Base-by-base conservation (phyloP, 2,113 vertebrate genomes). In the Falco punctatus region DNA sequence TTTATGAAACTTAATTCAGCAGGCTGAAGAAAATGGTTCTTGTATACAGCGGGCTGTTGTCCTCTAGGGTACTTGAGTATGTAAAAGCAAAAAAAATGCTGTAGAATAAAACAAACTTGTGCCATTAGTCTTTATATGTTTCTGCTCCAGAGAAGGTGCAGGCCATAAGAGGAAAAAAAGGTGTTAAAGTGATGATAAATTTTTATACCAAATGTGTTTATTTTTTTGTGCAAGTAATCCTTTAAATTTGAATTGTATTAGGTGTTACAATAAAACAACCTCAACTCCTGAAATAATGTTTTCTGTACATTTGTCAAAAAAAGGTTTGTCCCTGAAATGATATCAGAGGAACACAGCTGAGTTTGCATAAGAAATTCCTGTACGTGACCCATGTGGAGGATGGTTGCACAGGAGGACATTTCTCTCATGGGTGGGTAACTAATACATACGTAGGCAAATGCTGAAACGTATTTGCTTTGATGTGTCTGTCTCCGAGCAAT, bases 151-250 rank as follows among this genome's bases (percentile, higher is more conserved):
- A 98, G 77, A 97, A 98, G 97, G 97, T 26, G 93, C 98, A 98
- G 97, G 93, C 97, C 95, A 90, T 97, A 97, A 89, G 90, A 97
- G 94, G 73, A 95, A 81, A 59, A 92, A 85, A 94, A 96, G 95
- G 98, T 98, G 97, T 98, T 98, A 98, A 99, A 99, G 98, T 98
- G 98, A 98, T 96, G 94, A 98, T 98, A 98, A 98, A 98, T 98
- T 98, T 98, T 99, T 99, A 98, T 98, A 98, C 98, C 98, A 98
- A 98, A 98, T 98, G 98, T 98, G 98, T 98, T 98, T 98, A 98
- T 98, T 98, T 98, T 98, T 98, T 97, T 98, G 98, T 98, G 98
- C 98, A 97, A 98, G 98, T 98, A 98, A 98, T 98, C 97, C 98
- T 98, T 98, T 97, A 98, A 97, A 98, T 98, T 97, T 98, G 96